Evolutionary conservation across 2,797 vertebrate genomes (phyloP).

Genomic region (Oryzias sinensis): DNA sequence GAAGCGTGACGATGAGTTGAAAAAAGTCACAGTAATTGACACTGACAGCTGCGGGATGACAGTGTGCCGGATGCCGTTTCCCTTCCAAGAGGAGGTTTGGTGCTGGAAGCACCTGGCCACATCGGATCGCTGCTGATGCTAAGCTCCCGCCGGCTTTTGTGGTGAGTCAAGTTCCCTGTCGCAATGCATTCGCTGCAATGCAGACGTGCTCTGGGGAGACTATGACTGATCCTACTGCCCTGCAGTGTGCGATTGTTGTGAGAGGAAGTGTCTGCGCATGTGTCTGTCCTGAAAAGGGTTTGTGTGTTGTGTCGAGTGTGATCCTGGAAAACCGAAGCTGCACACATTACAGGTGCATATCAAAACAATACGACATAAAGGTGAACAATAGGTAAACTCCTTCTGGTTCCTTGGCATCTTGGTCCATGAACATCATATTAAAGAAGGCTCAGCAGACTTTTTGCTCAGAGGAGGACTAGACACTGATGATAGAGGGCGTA

Average conservation of each 20-base stretch:
- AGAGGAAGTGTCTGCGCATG: constrained; percentile 1
- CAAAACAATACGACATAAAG: constrained; percentile 14
- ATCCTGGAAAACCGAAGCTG: constrained; percentile 21
- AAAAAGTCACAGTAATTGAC: constrained; percentile 60
- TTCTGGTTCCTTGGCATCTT: too few relatives aligned
- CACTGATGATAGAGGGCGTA: too few relatives aligned
- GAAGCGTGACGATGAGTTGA: constrained; percentile 55
- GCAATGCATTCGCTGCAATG: constrained; percentile 64
- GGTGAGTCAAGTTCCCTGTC: constrained; percentile 77
- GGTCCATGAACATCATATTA: too few relatives aligned
- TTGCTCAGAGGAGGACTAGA: too few relatives aligned
- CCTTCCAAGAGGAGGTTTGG: constrained; percentile 54
- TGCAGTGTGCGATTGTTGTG: constrained; percentile 8
- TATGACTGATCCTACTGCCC: constrained; percentile 59
- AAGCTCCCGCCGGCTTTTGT: constrained; percentile 45
- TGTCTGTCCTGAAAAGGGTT: constrained; percentile 11
- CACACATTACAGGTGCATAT: neutral
- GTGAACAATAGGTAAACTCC: neutral
- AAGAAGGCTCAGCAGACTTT: too few relatives aligned
- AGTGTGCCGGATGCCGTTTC: constrained; percentile 48
- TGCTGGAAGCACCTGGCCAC: constrained; percentile 49
- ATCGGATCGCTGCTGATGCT: constrained; percentile 41
- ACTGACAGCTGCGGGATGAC: constrained; percentile 58
- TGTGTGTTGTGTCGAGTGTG: constrained; percentile 15
- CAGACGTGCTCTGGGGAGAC: constrained; percentile 60